Evolutionary conservation across 2,888 invertebrate species (phyloP).

Genomic region (Diarsia rubi): DNA sequence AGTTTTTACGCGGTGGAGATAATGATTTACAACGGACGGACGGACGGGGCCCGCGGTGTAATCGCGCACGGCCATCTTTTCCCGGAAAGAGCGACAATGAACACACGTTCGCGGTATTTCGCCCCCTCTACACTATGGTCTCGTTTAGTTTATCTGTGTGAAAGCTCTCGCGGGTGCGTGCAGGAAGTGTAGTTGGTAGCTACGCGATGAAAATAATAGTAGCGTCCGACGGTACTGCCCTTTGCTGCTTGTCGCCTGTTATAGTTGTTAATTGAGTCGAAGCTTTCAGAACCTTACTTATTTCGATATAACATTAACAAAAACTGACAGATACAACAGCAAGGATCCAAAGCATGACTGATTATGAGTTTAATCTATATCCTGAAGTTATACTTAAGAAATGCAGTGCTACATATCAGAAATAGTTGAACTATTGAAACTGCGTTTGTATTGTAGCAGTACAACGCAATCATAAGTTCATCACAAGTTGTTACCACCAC

Average conservation of each 20-base stretch:
- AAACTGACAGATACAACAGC: not conserved
- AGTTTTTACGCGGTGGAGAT: conserved; percentile 85
- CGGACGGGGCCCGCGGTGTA: conserved; percentile 71
- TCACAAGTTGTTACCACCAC: not conserved
- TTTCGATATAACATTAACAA: not conserved
- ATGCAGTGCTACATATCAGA: not conserved
- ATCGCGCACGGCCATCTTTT: conserved; percentile 81
- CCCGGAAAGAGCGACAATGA: conserved; percentile 87
- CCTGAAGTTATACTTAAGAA: not conserved
- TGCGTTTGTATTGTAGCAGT: too few relatives aligned
- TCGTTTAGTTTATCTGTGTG: conserved; percentile 64
- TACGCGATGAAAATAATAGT: conserved; percentile 44
- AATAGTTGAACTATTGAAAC: not conserved
- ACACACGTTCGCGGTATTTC: conserved; percentile 77
- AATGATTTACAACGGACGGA: conserved; percentile 83
- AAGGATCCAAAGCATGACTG: not conserved
- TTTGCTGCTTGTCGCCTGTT: not conserved
- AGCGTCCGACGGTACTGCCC: not conserved
- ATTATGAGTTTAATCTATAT: not conserved
- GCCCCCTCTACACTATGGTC: conserved; percentile 62
- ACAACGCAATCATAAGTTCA: too few relatives aligned
- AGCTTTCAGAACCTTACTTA: not conserved
- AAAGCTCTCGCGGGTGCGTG: conserved; percentile 65
- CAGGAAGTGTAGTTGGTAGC: conserved; percentile 33
- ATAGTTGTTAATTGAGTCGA: not conserved